Evolutionary conservation across 1,140 invertebrate species (phyloP).

Genomic region (Matsumurasca onukii): DNA sequence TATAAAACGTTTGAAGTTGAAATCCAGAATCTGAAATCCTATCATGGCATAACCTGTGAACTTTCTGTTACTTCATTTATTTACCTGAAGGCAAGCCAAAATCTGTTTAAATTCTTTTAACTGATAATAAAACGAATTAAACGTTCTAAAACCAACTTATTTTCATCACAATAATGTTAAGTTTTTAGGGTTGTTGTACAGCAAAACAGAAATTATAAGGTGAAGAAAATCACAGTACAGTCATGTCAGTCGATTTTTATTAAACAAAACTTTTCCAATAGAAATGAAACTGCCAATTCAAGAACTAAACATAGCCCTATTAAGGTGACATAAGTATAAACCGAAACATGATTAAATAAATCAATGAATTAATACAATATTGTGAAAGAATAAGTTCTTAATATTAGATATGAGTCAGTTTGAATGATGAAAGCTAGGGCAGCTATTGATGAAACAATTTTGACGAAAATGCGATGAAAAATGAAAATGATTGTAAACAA

Average conservation of each 20-base stretch:
- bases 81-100: too few relatives aligned
- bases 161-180: too few relatives aligned
- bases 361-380: not conserved
- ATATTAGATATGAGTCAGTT: not conserved
- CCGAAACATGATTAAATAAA: not conserved
- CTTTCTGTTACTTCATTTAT: too few relatives aligned
- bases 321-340: not conserved
- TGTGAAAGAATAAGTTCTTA: not conserved
- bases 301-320: not conserved
- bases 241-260: constrained; percentile 23
- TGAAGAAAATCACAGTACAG: too few relatives aligned
- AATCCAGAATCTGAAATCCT: too few relatives aligned
- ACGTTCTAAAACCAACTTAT: too few relatives aligned
- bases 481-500: not conserved
- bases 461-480: not conserved
- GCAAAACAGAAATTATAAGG: too few relatives aligned
- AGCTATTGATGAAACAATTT: not conserved
- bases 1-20: too few relatives aligned
- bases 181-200: too few relatives aligned
- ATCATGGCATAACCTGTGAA: too few relatives aligned
- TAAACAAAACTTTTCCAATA: constrained; percentile 17
- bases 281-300: not conserved
- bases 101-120: too few relatives aligned
- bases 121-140: too few relatives aligned
- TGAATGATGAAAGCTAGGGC: not conserved